Base-by-base conservation (phyloP, 2,888 invertebrate species). In the Nomada ruficornis region DNA sequence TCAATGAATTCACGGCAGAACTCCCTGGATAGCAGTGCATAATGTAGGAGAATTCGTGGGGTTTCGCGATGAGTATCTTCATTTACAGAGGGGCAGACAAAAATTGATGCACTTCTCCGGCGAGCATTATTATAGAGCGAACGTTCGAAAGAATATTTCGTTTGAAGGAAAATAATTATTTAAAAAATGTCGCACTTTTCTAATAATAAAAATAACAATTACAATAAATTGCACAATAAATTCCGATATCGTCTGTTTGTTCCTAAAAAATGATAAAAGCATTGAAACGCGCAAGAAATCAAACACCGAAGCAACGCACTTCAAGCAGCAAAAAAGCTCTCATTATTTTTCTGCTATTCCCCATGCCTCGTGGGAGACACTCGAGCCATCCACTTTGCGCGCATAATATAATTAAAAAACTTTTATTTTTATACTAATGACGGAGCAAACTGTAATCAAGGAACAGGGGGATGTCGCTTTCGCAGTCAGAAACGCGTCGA, bases 371-470 rank as follows among this genome's bases (percentile, higher is more conserved):
- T 15, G 36, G 18, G n/a, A 23, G 57, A 60, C 60, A 23, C 50
- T 36, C 20, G 15, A 54, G 9, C 20, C 70, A 4, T 57, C 11
- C 47, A 50, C 47, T 63, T 67, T 18, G 20, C 74, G 52, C 29
- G 54, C 29, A 23, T 42, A 57, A 68, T 68, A 26, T 42, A 13
- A 59, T 59, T 65, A 60, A 52, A 26, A 18, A 57, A 60, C n/a
- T 18, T 20, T 57, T 64, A 57, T 65, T 65, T 65, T 47, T 20
- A 10, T 47, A 57, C 55, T 73, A 73, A 73, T 54, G 73, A 73
- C 73, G 73, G 47, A 18, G 65, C 57, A 36, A 65, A 55, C 15
- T 36, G 29, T 64, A 77, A 65, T 77, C 64, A 65, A 20, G 36
- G 47, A 26, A 63, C 44, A 29, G 29, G 50, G 23, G 60, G 50